Evolutionary conservation across 2,797 vertebrate species (phyloP).

Genomic region (Rhynchotus rufescens): DNA sequence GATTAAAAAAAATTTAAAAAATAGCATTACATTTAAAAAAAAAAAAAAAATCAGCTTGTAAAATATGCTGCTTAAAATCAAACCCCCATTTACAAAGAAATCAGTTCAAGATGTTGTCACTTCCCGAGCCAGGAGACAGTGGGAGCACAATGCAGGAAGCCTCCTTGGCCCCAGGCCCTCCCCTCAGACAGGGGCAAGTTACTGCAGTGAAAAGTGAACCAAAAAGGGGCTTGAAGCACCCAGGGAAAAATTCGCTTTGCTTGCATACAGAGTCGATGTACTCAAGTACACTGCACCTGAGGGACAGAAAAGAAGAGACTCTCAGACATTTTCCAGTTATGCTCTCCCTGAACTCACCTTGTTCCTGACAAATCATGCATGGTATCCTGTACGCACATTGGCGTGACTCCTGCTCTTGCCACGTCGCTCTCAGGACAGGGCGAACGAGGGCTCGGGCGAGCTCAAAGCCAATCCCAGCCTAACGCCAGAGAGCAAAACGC

Average conservation of each 20-base stretch:
- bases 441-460: not conserved
- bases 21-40: too few species aligned
- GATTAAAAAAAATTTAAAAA: not conserved
- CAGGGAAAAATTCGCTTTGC: constrained; percentile 31
- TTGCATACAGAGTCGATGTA: not conserved
- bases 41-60: constrained; percentile 5
- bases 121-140: constrained; percentile 48
- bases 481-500: not conserved
- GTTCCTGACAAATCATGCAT: not conserved
- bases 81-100: constrained; percentile 50
- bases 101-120: constrained; percentile 71
- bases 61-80: constrained; percentile 61
- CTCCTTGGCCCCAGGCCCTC: not conserved
- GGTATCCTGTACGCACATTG: not conserved
- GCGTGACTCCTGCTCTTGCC: constrained; percentile 2
- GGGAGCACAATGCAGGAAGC: constrained; percentile 44
- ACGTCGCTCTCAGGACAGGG: not conserved
- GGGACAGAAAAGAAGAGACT: not conserved
- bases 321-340: not conserved
- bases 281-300: not conserved
- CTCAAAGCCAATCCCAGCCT: not conserved
- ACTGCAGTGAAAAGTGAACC: constrained; percentile 1
- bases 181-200: not conserved
- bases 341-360: not conserved
- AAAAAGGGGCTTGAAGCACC: constrained; percentile 29